A percentile compares a stretch with the other conserved stretches of the same genome.
Conservation (phyloP, 2,888 invertebrate species). For the Drosophila bunnanda region DNA sequence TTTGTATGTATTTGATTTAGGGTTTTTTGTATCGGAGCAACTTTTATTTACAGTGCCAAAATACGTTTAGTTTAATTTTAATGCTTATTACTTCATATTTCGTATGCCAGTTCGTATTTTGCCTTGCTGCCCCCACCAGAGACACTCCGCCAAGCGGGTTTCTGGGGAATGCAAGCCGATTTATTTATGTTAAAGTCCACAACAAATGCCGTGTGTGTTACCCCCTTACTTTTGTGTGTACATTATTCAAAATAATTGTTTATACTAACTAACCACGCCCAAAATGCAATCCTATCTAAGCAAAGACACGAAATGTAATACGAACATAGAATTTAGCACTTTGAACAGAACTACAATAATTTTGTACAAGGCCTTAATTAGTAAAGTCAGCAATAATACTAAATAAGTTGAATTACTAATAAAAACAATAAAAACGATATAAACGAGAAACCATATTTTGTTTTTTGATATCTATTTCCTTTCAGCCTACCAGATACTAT, state of each 20-base stretch:
- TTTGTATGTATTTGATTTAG: constrained; percentile 56
- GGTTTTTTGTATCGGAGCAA: constrained; percentile 55
- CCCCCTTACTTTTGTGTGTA: constrained; percentile 41
- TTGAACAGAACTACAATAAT: constrained; percentile 71
- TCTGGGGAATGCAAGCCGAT: constrained; percentile 27
- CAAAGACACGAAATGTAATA: constrained; percentile 48
- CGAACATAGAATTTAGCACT: constrained; percentile 74
- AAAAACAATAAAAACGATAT: constrained; percentile 52
- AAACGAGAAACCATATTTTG: not conserved
- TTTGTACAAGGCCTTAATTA: constrained; percentile 80
- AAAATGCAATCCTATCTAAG: constrained; percentile 51
- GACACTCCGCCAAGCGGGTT: constrained; percentile 37
- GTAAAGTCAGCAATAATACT: constrained; percentile 80
- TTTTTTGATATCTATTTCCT: not conserved
- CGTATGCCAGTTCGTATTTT: constrained; percentile 41
- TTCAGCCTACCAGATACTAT: too few species aligned
- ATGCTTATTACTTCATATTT: constrained; percentile 50
- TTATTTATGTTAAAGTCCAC: constrained; percentile 36
- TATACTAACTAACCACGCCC: constrained; percentile 39
- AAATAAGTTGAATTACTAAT: constrained; percentile 78
- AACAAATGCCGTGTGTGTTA: constrained; percentile 11
- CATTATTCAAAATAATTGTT: constrained; percentile 48
- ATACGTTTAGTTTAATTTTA: constrained; percentile 79
- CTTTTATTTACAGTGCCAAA: constrained; percentile 82
- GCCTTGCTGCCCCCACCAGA: constrained; percentile 10